Base-by-base conservation (phyloP, 92 coral and sea anemone genomes). In the Micromussa lordhowensis region DNA sequence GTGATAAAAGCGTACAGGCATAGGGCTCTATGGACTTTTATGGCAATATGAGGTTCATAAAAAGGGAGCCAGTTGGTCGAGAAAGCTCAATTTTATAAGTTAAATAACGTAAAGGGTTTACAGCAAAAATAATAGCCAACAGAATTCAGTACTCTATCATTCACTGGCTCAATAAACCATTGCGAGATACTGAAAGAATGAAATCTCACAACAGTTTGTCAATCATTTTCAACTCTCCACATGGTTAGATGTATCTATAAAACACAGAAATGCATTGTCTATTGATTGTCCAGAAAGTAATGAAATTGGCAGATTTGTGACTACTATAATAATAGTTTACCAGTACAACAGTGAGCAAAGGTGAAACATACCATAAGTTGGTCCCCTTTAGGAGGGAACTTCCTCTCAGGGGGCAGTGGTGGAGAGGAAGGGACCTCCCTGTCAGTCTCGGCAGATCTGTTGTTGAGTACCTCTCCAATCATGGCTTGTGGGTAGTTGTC, bases 321-420 rank as follows among this genome's bases (percentile, higher is more conserved):
- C 51, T 8, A 44, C 51, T 44, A 44, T 0, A 44, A 7, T 8
- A 55, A 2, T 22, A 4, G 71, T 66, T 28, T 11, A n/a, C 7
- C 68, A 22, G 26, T 24, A 61, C 12, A 22, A 24, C 26, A 5
- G 68, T 61, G 29, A 61, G 24, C 68, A 73, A 77, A 77, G 40
- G 29, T 17, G 3, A 10, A 15, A 87, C 94, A 87, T 85, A 93
- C 94, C 68, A 68, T 55, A 40, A 91, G 90, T 68, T 92, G 94
- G 40, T 93, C 94, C 35, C 66, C 85, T 81, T 89, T 88, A 4
- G 66, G 82, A 64, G 30, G 64, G 73, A 78, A 76, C 85, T 89
- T 93, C 70, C 94, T 92, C 32, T 86, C 90, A 26, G 93, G 96
- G 11, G 94, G 96, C n/a, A n/a, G 85, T 32, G 94, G 92, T 44